Conservation (phyloP, 2,888 invertebrate species). For the Scaptomyza tumidula region DNA sequence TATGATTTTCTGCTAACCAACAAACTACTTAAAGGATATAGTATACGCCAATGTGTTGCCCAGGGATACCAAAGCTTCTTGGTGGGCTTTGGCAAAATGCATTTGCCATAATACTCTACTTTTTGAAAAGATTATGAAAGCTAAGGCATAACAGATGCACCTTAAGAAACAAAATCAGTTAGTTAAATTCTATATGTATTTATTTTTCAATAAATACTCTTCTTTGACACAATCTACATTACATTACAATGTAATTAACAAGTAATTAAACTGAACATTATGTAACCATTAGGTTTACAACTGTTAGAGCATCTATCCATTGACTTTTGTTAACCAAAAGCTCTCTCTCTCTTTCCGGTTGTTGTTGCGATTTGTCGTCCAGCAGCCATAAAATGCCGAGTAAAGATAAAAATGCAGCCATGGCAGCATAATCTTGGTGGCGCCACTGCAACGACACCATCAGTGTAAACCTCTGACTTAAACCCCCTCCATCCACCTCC, state of each 20-base stretch:
- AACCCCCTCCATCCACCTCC: neutral
- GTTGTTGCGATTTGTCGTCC: slow-evolving; percentile 47
- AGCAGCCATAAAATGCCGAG: slow-evolving; percentile 62
- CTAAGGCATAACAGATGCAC: neutral
- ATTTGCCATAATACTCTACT: slow-evolving; percentile 26
- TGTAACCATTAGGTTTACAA: neutral
- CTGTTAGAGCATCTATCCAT: slow-evolving; percentile 47
- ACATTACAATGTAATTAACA: neutral
- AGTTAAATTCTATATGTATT: too few relatives aligned
- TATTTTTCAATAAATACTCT: too few relatives aligned
- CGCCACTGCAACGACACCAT: slow-evolving; percentile 59
- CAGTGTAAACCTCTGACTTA: slow-evolving; percentile 51
- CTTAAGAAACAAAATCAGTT: too few relatives aligned
- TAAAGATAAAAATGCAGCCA: slow-evolving; percentile 73
- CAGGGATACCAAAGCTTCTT: slow-evolving; percentile 39
- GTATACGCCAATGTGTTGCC: slow-evolving; percentile 32
- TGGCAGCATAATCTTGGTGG: slow-evolving; percentile 63
- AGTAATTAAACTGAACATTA: too few relatives aligned
- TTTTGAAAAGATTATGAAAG: neutral
- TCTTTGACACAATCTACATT: too few relatives aligned
- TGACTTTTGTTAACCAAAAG: neutral
- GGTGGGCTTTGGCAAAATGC: slow-evolving; percentile 52
- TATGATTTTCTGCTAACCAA: slow-evolving; percentile 74
- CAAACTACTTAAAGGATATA: slow-evolving; percentile 73
- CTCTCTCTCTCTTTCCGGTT: slow-evolving; percentile 18